These are phyloP conservation scores for Nemotelus pantherinus DNA, from an alignment of 2,888 invertebrate genomes.

Conservation along the genomic window DNA sequence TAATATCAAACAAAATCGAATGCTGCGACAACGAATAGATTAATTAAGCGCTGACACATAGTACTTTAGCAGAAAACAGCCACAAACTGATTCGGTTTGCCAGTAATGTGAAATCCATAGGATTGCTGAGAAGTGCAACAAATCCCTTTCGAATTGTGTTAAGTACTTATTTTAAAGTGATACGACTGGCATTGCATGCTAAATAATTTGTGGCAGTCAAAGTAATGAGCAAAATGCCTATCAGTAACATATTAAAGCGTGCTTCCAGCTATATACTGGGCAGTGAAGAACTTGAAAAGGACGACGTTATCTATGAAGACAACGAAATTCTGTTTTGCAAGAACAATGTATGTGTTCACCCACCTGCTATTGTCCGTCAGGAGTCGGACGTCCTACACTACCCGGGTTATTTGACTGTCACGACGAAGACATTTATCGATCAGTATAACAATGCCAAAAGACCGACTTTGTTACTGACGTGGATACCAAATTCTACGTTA, in stretches of 20 bases:
- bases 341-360: constrained; percentile 98
- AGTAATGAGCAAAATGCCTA: constrained; percentile 70
- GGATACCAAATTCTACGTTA: constrained; percentile 93
- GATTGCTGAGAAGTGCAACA: background rate
- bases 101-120: constrained; percentile 6
- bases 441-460: constrained; percentile 79
- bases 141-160: constrained; percentile 4
- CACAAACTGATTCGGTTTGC: background rate
- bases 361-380: constrained; percentile 83
- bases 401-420: constrained; percentile 90
- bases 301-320: constrained; percentile 76
- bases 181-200: background rate
- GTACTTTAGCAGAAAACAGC: background rate
- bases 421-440: constrained; percentile 81
- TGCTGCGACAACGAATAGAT: background rate
- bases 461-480: constrained; percentile 87
- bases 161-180: background rate
- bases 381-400: constrained; percentile 88
- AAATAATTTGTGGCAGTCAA: background rate
- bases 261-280: constrained; percentile 84
- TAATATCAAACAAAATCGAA: background rate
- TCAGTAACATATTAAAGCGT: constrained; percentile 78
- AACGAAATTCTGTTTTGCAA: constrained; percentile 90
- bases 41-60: background rate
- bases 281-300: constrained; percentile 69